Evolutionary conservation across 2,113 vertebrate species (phyloP).

Genomic region (Apteryx mantelli): DNA sequence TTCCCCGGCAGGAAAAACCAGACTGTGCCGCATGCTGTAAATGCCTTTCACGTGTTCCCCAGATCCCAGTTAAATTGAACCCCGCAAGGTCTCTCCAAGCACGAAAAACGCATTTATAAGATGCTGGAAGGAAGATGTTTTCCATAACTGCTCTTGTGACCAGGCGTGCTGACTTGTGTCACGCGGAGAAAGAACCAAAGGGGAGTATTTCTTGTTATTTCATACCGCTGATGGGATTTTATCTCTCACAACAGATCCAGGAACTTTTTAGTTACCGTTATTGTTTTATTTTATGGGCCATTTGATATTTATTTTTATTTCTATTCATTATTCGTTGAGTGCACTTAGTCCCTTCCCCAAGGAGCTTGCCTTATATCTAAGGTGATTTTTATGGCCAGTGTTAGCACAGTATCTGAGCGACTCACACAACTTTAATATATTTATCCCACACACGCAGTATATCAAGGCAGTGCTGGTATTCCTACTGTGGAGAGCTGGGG

Average conservation of each 20-base stretch:
- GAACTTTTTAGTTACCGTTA: constrained; percentile 62
- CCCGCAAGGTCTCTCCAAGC: constrained; percentile 56
- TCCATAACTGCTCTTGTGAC: constrained; percentile 52
- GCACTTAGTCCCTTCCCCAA: constrained; percentile 63
- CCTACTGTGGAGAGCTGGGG: constrained; percentile 3
- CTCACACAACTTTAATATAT: constrained; percentile 23
- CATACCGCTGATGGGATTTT: constrained; percentile 52
- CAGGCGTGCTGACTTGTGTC: constrained; percentile 56
- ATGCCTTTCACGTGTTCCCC: constrained; percentile 69
- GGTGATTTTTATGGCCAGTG: constrained; percentile 57
- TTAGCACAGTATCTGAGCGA: constrained; percentile 39
- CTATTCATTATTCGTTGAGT: constrained; percentile 65
- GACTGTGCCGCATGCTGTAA: constrained; percentile 21
- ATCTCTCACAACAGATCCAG: constrained; percentile 58
- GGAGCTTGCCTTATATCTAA: constrained; percentile 67
- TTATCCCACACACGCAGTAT: not conserved
- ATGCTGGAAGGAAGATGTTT: constrained; percentile 50
- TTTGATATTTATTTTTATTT: constrained; percentile 70
- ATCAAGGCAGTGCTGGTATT: not conserved
- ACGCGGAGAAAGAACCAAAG: constrained; percentile 14
- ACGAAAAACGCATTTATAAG: constrained; percentile 60
- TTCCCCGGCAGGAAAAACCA: constrained; percentile 54
- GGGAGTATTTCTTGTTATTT: constrained; percentile 34
- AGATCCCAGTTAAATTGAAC: constrained; percentile 39
- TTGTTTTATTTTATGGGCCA: constrained; percentile 70